Conservation (phyloP, 2,888 invertebrate species). For the Dione vanillae region DNA sequence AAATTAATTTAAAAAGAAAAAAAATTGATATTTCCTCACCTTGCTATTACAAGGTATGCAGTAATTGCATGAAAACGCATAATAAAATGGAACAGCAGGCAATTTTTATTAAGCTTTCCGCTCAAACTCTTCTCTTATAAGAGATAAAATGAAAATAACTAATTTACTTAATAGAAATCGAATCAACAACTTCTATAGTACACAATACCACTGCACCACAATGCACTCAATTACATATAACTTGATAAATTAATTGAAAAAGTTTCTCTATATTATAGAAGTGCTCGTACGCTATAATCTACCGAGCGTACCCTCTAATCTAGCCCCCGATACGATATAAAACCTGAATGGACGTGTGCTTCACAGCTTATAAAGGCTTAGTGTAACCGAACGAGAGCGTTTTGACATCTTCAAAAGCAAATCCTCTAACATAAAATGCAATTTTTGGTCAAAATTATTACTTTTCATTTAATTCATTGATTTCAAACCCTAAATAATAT, state of each 20-base stretch:
- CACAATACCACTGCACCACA: background rate
- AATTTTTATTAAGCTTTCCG: no score
- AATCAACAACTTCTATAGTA: background rate
- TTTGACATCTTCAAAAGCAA: slow-evolving; percentile 13
- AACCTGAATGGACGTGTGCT: slow-evolving; percentile 45
- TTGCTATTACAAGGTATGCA: no score
- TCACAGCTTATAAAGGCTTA: slow-evolving; percentile 39
- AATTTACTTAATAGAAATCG: background rate
- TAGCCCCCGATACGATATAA: slow-evolving; percentile 34
- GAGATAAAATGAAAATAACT: no score
- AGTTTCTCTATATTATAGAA: slow-evolving; percentile 13
- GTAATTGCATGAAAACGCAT: no score
- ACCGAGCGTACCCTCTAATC: slow-evolving; percentile 33
- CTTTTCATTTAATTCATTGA: no score
- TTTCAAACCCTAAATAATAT: no score
- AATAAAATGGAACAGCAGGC: no score
- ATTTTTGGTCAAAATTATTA: background rate
- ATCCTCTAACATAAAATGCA: slow-evolving; percentile 9
- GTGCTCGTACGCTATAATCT: slow-evolving; percentile 28
- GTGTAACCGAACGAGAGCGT: slow-evolving; percentile 36
- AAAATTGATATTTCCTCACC: no score
- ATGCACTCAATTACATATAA: background rate
- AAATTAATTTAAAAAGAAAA: no score
- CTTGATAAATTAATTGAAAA: slow-evolving; percentile 33
- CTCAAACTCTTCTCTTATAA: no score